These are phyloP conservation scores for Hyperopisus bebe DNA, from an alignment of 2,113 vertebrate species.

Conservation along the genomic window DNA sequence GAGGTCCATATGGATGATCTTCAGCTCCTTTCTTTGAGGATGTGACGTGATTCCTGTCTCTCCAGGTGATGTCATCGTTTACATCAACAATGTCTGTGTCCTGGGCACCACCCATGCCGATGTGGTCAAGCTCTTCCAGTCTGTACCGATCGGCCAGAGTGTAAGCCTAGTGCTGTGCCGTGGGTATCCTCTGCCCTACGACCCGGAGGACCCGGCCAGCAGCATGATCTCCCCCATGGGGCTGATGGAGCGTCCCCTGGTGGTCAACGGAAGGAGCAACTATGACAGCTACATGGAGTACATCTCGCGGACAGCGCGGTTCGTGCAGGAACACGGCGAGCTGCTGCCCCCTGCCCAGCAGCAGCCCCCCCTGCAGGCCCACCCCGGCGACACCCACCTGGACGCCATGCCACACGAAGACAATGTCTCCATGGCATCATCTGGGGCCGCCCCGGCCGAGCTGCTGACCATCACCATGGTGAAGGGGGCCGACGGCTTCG, in stretches of 20 bases:
- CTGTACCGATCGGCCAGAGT: conserved; percentile 93
- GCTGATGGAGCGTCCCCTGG: conserved; percentile 85
- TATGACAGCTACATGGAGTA: conserved; percentile 97
- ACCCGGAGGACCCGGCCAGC: conserved; percentile 83
- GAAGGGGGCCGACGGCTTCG: conserved; percentile 93
- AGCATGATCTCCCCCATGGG: conserved; percentile 85
- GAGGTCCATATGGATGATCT: background rate
- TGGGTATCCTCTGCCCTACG: conserved; percentile 92
- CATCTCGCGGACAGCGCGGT: conserved; percentile 87
- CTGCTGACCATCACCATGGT: conserved; percentile 94
- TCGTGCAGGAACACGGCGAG: conserved; percentile 77
- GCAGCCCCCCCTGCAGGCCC: conserved; percentile 63
- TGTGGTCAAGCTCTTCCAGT: conserved; percentile 98
- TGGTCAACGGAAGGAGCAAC: conserved; percentile 88
- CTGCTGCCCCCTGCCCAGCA: conserved; percentile 59
- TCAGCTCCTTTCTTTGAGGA: background rate
- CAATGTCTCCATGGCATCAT: conserved; percentile 94
- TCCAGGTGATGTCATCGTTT: conserved; percentile 96
- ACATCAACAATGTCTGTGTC: conserved; percentile 97
- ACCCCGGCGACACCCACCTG: conserved; percentile 83
- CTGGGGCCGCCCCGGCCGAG: conserved; percentile 86
- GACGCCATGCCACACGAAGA: conserved; percentile 78
- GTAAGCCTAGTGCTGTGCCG: conserved; percentile 92
- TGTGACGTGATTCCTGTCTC: background rate
- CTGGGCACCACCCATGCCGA: conserved; percentile 96